phyloP scores from a whole-genome alignment of 2,888 invertebrate genomes.

The Drosophila tanythrix region DNA sequence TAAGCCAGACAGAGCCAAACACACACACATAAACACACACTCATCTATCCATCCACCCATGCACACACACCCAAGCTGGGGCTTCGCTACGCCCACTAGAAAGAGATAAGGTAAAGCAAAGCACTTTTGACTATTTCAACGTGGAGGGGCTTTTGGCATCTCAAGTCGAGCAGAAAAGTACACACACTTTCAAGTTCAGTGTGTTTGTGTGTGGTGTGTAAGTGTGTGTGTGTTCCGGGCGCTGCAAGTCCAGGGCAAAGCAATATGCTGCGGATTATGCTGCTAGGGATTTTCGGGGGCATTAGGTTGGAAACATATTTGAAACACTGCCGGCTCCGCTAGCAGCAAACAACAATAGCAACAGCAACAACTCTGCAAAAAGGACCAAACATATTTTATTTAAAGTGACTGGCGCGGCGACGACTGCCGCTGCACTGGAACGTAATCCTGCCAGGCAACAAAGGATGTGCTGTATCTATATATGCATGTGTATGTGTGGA shows the following conservation, averaged over 20 bases:
- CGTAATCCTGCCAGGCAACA: slow-evolving; percentile 69
- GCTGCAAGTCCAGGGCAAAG: slow-evolving; percentile 61
- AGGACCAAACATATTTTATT: slow-evolving; percentile 74
- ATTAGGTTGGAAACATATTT: slow-evolving; percentile 80
- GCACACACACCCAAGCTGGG: slow-evolving; percentile 7
- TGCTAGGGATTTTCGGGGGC: slow-evolving; percentile 75
- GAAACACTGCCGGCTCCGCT: slow-evolving; percentile 71
- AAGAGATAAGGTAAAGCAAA: slow-evolving; percentile 74
- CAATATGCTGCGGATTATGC: slow-evolving; percentile 79
- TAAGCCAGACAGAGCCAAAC: slow-evolving; percentile 75
- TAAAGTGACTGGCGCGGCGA: slow-evolving; percentile 71
- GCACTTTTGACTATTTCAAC: slow-evolving; percentile 79
- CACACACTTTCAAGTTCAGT: slow-evolving; percentile 69
- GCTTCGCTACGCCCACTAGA: slow-evolving; percentile 56
- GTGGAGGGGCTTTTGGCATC: slow-evolving; percentile 70
- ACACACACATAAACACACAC: slow-evolving; percentile 27
- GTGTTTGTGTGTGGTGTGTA: neutral
- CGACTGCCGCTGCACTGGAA: slow-evolving; percentile 52
- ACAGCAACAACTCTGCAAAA: slow-evolving; percentile 49
- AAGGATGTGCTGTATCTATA: slow-evolving; percentile 53
- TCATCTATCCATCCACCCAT: slow-evolving; percentile 27
- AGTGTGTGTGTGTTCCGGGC: slow-evolving; percentile 10
- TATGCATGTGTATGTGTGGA: slow-evolving; percentile 30
- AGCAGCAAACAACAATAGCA: slow-evolving; percentile 16
- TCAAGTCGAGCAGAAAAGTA: slow-evolving; percentile 80